Base-by-base conservation (phyloP, 2,797 vertebrate genomes). In the Pseudopleuronectes americanus region DNA sequence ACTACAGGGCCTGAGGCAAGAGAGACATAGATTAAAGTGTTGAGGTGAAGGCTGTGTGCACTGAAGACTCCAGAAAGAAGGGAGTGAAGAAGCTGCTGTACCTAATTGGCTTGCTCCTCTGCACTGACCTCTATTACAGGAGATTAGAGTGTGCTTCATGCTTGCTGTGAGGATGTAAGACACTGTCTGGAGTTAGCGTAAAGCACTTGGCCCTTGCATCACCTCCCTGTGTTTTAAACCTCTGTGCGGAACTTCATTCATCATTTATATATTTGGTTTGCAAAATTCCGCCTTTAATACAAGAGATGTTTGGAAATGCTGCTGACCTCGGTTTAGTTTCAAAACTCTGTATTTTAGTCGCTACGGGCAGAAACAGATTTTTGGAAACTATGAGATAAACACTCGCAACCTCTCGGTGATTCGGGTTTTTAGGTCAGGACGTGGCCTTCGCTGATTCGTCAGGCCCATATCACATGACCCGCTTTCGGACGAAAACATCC, bases 91-190 rank as follows among this genome's bases (percentile, higher is more conserved):
- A 71, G 76, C 74, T 65, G 64, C 71, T 62, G 49, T 4, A 22
- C 19, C n/a, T 84, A 80, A 87, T 82, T 84, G 79, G 60, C 76
- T 84, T 89, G 78, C 31, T 81, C 71, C 68, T 75, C 26, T 51
- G 64, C 3, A 16, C 70, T 73, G 77, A 84, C 78, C 81, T 80
- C 48, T 56, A 26, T 71, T 85, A 4, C 64, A 58, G 69, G 72
- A 70, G 83, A 84, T 89, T 89, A 86, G 72, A 65, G 55, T 6
- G 21, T 22, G 45, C 79, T 65, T 45, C 54, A 64, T n/a, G 47
- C 60, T 73, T 45, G 58, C 70, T 21, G 53, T 33, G 55, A 55
- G 33, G 56, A 64, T n/a, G 45, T 57, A 59, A 67, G 66, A 38
- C 75, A 70, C 3, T 52, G 65, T 12, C 38, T 21, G 43, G 43